A percentile compares a stretch with the other conserved stretches of the same genome.
These are phyloP conservation scores for Acropora yongei DNA, from an alignment of 64 coral and sea anemone species.

Conservation along the genomic window DNA sequence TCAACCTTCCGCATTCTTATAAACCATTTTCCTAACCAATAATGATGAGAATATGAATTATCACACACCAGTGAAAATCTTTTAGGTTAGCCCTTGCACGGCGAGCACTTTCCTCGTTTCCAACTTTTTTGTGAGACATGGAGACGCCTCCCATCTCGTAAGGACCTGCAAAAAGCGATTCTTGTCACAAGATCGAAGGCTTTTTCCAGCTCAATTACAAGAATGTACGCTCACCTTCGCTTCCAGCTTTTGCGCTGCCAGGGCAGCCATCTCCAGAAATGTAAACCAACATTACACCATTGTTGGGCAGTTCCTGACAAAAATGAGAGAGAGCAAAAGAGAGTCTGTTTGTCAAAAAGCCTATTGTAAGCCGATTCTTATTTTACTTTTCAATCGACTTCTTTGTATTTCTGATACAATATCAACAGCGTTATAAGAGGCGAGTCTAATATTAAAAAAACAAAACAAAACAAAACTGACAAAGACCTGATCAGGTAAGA, in stretches of 20 bases:
- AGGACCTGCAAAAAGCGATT: constrained; percentile 57
- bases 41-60: not conserved
- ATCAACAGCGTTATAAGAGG: too few species aligned
- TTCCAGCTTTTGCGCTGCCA: constrained; percentile 41
- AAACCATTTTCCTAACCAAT: too few species aligned
- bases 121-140: constrained; percentile 71
- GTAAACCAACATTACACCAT: constrained; percentile 89
- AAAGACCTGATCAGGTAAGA: too few species aligned
- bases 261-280: constrained; percentile 81
- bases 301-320: constrained; percentile 82
- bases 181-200: not conserved
- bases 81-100: constrained; percentile 66
- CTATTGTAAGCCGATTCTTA: not conserved
- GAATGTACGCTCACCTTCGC: constrained; percentile 52
- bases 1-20: too few species aligned
- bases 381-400: not conserved
- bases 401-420: too few species aligned
- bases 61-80: constrained; percentile 75
- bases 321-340: not conserved
- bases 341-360: not conserved
- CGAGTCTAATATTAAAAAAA: too few species aligned
- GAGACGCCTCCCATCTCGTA: constrained; percentile 87
- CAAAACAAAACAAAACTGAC: too few species aligned
- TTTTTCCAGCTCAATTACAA: not conserved
- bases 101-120: constrained; percentile 45